A percentile compares a stretch with the other conserved stretches of the same genome.
These are phyloP conservation scores for Dreissena rostriformis DNA, from an alignment of 1,140 invertebrate species.

Conservation along the genomic window DNA sequence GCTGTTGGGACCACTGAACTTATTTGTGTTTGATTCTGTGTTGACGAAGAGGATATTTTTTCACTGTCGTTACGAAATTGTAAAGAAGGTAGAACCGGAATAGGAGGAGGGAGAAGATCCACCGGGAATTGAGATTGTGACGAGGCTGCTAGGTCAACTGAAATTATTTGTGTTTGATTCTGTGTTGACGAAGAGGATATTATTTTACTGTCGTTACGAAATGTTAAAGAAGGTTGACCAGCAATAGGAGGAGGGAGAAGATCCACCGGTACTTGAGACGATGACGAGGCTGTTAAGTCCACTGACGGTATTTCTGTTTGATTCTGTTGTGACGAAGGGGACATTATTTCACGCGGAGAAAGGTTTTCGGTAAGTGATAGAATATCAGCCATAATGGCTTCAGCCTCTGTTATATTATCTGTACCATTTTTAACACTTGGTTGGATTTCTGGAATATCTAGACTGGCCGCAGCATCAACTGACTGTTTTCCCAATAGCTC, in stretches of 20 bases:
- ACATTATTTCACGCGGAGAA: no score
- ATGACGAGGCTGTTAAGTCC: not conserved
- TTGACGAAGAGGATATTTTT: not conserved
- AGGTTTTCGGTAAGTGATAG: no score
- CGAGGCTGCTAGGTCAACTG: not conserved
- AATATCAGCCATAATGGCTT: no score
- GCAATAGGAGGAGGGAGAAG: slow-evolving; percentile 14
- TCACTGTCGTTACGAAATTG: not conserved
- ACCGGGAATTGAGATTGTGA: not conserved
- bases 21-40: not conserved
- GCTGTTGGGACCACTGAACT: not conserved
- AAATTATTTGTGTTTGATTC: not conserved
- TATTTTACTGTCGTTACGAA: not conserved
- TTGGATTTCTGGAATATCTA: no score
- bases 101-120: slow-evolving; percentile 19
- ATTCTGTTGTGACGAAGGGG: not conserved
- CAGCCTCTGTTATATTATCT: no score
- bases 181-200: not conserved
- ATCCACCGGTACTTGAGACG: not conserved
- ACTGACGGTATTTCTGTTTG: not conserved
- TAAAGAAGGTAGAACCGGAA: not conserved
- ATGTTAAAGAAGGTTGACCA: slow-evolving; percentile 2
- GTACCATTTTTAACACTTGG: no score
- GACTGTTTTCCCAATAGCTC: no score
- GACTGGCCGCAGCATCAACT: no score